Base-by-base conservation (phyloP, 1,140 invertebrate genomes). In the Neodiprion lecontei region DNA sequence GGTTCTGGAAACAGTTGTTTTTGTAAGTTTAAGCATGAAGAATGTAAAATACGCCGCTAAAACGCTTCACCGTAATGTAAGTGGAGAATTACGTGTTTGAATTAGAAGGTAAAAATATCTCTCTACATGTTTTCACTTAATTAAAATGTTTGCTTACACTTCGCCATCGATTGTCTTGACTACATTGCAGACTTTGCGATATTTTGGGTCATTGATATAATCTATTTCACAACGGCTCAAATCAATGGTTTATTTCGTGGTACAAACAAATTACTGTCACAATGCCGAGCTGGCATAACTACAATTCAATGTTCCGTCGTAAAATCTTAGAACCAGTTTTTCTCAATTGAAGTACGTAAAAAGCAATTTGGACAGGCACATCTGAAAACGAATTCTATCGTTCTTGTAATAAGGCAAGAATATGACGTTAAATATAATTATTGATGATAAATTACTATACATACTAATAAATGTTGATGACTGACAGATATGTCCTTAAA, bases 1-100 rank as follows among this genome's bases (percentile, higher is more conserved):
- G 50, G 65, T 50, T 71, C 65, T 71, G 48, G 28, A 71, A 50
- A 71, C 28, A 53, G 48, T n/a, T 71, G 28, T 71, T 48, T 71
- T 49, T 9, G 9, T 40, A 14, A 1, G 17, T 70, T 47, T 48
- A n/a, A 48, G 69, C 14, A n/a, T 70, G 40, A 70, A 48, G n/a
- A 47, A 40, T 3, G 2, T 1, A 40, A 40, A 40, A 5, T 40
- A 2, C 28, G 28, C 28, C 5, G 28, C 28, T 40, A 40, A 40
- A 40, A 40, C 2, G 28, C 4, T 40, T 40, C 28, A 40, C 28
- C 5, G 28, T 40, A 40, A 40, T 40, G 28, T 40, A 40, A 40
- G 1, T 40, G 28, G 28, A 40, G 28, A 40, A 40, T 5, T 0
- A 40, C 28, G 28, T 40, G 28, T 40, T 40, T 40, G 2, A 40